Evolutionary conservation across 2,888 invertebrate species (phyloP), one percentile per base, ranked within the genome.

Genomic region (Disparrhopalites patrizii): DNA sequence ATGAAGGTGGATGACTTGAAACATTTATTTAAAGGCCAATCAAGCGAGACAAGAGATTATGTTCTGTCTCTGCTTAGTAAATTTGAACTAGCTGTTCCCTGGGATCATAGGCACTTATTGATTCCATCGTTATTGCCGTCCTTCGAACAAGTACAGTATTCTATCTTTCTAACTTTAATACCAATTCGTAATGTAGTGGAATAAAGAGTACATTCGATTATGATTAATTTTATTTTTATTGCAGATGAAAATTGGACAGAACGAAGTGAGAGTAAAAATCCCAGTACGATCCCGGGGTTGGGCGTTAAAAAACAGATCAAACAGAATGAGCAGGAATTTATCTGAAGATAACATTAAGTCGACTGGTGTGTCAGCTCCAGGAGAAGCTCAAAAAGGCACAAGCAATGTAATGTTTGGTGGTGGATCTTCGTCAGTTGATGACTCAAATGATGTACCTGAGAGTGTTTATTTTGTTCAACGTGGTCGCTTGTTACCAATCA

Each of bases 1-100:
- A 98, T 98, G 97, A 90, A 90, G 78, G 82, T 94, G 51, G 92
- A 93, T 65, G 95, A 97, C 78, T 83, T 98, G 62, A 88, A 92
- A 75, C 89, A 92, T 78, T 86, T 97, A 43, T 96, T 97, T 80
- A 93, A 93, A 78, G 87, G 90, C 4, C 86, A 88, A 0, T 76
- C 78, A 3, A 77, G 78, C 47, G 85, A 85, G 74, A 85, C 86
- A 0, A 83, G 85, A 76, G 87, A 90, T 57, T 93, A 96, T 77
- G 92, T 95, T 62, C 88, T 96, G 3, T 91, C 90, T 75, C 82
- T 98, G 50, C 82, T 98, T 63, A 93, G 93, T 81, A 98, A 98
- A 82, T 98, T 97, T 80, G 98, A 98, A 81, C 89, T 99, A 63
- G 98, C 97, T 0, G 81, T 99, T 62, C 92, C 94, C 27, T 98